Base-by-base conservation (phyloP, 2,888 invertebrate genomes). In the Diogma glabrata region DNA sequence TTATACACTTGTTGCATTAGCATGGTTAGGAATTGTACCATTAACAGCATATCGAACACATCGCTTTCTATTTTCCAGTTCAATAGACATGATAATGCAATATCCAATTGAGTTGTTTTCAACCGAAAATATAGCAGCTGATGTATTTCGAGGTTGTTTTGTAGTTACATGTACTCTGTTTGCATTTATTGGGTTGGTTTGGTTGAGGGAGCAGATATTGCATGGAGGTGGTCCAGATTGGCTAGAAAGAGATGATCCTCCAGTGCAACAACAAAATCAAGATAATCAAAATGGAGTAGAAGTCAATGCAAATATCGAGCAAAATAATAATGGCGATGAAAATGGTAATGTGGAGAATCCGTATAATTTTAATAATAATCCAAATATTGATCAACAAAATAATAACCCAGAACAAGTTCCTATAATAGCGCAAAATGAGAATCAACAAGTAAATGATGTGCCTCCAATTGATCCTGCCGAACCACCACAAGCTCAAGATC, bases 181-280 rank as follows among this genome's bases (percentile, higher is more conserved):
- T 66, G 90, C 92, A 1, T 99, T 99, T 65, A 95, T 99, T 60
- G 94, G 95, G 6, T 72, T 97, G 46, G 92, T 99, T 4, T 99
- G 99, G 97, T 73, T 99, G 47, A 73, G 97, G 57, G 99, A 99
- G 70, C 99, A 99, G 72, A 96, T 99, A 54, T 76, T 97, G 61
- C 92, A 95, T 65, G 96, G 95, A 1, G 96, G 95, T 23, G 96
- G 94, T 0, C 95, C 95, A 0, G 95, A 95, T 62, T 96, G 96
- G 96, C 75, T 96, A 62, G 90, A 86, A 64, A 75, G 85, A 55
- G 87, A 87, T 56, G 75, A 78, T 55, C 75, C 6, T 73, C 70
- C 8, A 72, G 74, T 47, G 72, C 71, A 3, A 72, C 73, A 23
- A 75, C 73, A 51, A 23, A 30, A 49, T 17, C 19, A 24, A 2